Conservation (phyloP, 2,888 invertebrate species). For the Athripsodes cinereus region DNA sequence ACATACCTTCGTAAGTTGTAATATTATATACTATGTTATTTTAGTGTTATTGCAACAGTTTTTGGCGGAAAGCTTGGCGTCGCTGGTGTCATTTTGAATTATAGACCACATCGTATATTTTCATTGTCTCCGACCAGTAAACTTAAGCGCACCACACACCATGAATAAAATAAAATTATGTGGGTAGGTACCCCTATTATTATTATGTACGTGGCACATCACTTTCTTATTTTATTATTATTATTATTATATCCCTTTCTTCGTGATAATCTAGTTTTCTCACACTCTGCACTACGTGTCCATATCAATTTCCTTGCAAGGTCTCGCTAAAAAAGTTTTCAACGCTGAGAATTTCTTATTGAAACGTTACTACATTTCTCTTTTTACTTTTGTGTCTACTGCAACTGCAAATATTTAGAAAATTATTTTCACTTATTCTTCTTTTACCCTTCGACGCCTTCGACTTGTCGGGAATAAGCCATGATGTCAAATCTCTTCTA, state of each 20-base stretch:
- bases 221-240: neutral
- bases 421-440: no score
- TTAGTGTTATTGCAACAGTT: conserved; percentile 28
- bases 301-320: neutral
- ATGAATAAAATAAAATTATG: no score
- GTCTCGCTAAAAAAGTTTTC: neutral
- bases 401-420: no score
- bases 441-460: no score
- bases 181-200: no score
- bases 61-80: conserved; percentile 22
- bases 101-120: conserved; percentile 20
- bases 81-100: conserved; percentile 22
- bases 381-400: no score
- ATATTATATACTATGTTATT: no score
- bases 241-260: neutral
- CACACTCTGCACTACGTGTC: neutral
- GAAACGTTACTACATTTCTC: neutral
- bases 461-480: no score
- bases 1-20: no score
- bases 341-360: neutral
- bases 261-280: neutral
- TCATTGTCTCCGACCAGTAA: conserved; percentile 11
- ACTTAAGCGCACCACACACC: neutral
- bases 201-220: neutral
- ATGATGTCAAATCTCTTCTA: no score